A percentile compares a stretch with the other conserved stretches of the same genome.
Conservation (phyloP, 2,888 invertebrate species). For the Sesamia inferens region DNA sequence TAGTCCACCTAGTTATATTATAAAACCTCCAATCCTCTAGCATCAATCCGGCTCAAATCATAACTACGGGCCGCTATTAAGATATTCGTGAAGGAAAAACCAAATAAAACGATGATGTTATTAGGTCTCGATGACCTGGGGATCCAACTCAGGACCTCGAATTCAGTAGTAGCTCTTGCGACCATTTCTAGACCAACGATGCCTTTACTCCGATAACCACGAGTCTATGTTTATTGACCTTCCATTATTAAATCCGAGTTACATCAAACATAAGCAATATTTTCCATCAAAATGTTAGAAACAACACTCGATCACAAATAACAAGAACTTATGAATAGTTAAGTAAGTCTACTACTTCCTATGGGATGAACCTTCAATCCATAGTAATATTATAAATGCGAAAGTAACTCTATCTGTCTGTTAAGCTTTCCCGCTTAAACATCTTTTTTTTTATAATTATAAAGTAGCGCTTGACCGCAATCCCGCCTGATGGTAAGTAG, state of each 20-base stretch:
- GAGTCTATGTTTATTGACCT: background rate
- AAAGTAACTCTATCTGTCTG: too few species aligned
- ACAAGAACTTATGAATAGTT: constrained; percentile 56
- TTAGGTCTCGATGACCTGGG: background rate
- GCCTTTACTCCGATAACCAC: background rate
- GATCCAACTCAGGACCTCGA: background rate
- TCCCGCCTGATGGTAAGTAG: too few species aligned
- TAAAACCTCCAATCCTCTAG: background rate
- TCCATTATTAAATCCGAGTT: background rate
- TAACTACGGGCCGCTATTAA: background rate
- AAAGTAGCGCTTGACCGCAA: too few species aligned
- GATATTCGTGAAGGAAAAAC: background rate
- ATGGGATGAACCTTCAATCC: constrained; percentile 35
- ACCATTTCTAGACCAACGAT: background rate
- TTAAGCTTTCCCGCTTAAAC: too few species aligned
- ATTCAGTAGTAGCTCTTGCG: background rate
- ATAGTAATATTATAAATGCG: too few species aligned
- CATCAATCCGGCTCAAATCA: background rate
- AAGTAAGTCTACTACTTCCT: constrained; percentile 31
- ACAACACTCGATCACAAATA: constrained; percentile 44
- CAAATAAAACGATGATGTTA: too few species aligned
- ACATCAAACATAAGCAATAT: constrained; percentile 9
- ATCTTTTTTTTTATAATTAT: too few species aligned
- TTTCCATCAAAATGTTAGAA: constrained; percentile 31
- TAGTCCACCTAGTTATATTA: background rate